Evolutionary conservation across 2,888 invertebrate species (phyloP).

Genomic region (Drosophila tripunctata): DNA sequence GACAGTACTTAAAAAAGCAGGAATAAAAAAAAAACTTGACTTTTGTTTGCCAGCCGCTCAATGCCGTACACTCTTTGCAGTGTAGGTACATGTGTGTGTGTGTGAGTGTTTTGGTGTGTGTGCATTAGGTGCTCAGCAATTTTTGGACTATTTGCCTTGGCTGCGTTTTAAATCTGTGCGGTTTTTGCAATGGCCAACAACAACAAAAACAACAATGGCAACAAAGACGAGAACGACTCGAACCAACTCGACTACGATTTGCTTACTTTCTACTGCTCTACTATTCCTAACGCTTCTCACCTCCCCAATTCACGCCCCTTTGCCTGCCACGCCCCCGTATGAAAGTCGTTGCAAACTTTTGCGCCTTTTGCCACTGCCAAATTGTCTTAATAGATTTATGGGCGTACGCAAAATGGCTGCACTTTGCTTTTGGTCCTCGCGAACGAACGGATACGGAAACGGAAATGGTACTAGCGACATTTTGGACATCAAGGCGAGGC

Average conservation of each 20-base stretch:
- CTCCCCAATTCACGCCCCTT: background rate
- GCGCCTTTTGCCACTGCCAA: constrained; percentile 63
- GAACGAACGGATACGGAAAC: constrained; percentile 45
- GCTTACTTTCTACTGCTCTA: no score
- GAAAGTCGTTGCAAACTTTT: constrained; percentile 54
- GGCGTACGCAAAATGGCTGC: constrained; percentile 79
- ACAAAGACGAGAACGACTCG: no score
- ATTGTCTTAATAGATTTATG: constrained; percentile 80
- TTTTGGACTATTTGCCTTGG: constrained; percentile 53
- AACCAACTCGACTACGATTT: background rate
- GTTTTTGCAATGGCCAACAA: constrained; percentile 20
- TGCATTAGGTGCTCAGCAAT: constrained; percentile 31
- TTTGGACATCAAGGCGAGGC: constrained; percentile 31
- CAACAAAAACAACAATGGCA: no score
- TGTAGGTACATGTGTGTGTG: background rate
- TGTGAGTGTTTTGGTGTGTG: background rate
- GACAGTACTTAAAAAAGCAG: constrained; percentile 76
- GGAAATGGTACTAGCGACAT: constrained; percentile 34
- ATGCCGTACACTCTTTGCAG: background rate
- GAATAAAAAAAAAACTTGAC: constrained; percentile 66
- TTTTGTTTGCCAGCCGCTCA: constrained; percentile 66
- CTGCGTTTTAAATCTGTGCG: constrained; percentile 63
- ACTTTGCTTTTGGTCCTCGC: constrained; percentile 47
- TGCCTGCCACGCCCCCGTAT: background rate
- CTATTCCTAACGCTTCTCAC: no score